These are phyloP conservation scores for Drosophila prosaltans DNA, from an alignment of 1,140 invertebrate genomes.

Conservation along the genomic window DNA sequence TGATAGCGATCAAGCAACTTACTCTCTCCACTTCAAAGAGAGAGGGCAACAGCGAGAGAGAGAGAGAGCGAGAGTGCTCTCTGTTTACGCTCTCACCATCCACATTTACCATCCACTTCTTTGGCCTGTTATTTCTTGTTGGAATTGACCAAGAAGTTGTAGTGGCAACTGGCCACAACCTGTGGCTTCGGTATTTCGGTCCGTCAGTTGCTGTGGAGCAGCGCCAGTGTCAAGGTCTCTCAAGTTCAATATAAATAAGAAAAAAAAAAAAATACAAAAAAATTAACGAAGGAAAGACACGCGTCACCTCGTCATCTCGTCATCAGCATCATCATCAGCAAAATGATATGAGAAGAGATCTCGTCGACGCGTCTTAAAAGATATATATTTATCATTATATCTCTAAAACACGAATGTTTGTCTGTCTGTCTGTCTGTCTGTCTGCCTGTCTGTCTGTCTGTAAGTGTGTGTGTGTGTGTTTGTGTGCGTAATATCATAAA, in stretches of 20 bases:
- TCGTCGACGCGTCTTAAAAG: not conserved
- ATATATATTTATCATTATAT: conserved; percentile 8
- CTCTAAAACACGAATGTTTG: no score
- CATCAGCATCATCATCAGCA: conserved; percentile 7
- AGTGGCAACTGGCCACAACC: conserved; percentile 57
- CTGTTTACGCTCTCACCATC: conserved; percentile 46
- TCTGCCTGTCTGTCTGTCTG: not conserved
- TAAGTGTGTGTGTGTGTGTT: not conserved
- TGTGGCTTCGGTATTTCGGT: conserved; percentile 44
- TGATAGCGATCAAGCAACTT: conserved; percentile 2
- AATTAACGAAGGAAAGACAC: conserved; percentile 4
- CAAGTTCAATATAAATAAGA: conserved; percentile 73
- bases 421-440: no score
- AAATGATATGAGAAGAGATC: conserved; percentile 8
- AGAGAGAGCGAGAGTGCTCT: not conserved
- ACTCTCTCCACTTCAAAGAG: not conserved
- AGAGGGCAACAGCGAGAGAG: not conserved
- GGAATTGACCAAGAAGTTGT: conserved; percentile 58
- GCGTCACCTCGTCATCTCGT: conserved; percentile 6
- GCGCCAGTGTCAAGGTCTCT: conserved; percentile 83
- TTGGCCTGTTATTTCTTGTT: conserved; percentile 25
- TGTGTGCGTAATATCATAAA: not conserved
- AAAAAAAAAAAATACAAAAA: conserved; percentile 20
- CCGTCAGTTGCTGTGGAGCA: conserved; percentile 76
- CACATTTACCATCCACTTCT: conserved; percentile 53